Evolutionary conservation across 2,113 vertebrate genomes (phyloP).

Genomic region (Rhegmatorhina hoffmannsi): DNA sequence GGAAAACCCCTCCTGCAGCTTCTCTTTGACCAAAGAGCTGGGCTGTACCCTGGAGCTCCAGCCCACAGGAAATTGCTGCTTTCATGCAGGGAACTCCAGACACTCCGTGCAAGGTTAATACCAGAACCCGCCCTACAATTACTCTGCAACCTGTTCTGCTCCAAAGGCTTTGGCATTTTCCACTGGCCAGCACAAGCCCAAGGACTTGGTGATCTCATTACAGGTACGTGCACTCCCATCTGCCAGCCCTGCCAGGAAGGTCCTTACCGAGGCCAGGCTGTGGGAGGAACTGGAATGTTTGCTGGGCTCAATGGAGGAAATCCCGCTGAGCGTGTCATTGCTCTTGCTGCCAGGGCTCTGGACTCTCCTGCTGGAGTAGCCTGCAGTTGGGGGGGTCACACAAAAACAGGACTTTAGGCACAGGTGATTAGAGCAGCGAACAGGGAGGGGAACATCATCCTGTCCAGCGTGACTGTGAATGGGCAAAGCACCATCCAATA

Average conservation of each 20-base stretch:
- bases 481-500: background rate
- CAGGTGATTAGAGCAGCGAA: background rate
- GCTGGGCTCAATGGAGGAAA: conserved; percentile 93
- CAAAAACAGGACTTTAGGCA: background rate
- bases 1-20: background rate
- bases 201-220: background rate
- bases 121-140: background rate
- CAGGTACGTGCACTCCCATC: accelerated
- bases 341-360: conserved; percentile 93
- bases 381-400: conserved; percentile 56
- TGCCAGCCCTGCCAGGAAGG: background rate
- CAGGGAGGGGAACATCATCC: background rate
- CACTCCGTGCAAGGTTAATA: background rate
- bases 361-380: conserved; percentile 81
- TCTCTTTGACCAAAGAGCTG: background rate
- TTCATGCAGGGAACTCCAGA: background rate
- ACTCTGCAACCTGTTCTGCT: background rate
- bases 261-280: conserved; percentile 90
- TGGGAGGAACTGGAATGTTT: conserved; percentile 94
- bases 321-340: conserved; percentile 94
- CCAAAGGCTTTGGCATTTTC: background rate
- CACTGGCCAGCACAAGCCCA: background rate
- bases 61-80: background rate
- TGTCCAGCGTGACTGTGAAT: background rate
- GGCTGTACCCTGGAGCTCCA: background rate